Conservation (phyloP, 1,140 invertebrate genomes). For the Drosophila sproati region DNA sequence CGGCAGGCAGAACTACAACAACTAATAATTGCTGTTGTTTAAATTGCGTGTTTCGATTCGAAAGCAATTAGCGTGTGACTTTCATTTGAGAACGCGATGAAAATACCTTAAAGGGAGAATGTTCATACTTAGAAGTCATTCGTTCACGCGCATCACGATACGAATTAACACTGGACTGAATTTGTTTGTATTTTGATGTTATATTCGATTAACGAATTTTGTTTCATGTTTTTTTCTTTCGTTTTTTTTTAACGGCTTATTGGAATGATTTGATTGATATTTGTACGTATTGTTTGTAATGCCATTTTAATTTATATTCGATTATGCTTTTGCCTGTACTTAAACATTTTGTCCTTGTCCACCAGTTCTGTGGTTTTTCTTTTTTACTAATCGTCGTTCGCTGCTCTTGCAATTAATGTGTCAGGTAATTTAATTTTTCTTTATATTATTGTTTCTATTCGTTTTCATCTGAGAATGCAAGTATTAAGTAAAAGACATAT, state of each 20-base stretch:
- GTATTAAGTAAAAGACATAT: conserved; percentile 71
- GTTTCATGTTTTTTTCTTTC: conserved; percentile 65
- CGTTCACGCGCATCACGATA: conserved; percentile 48
- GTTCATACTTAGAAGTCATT: conserved; percentile 16
- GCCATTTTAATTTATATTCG: conserved; percentile 41
- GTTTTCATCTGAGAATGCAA: conserved; percentile 69
- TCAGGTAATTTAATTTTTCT: conserved; percentile 38
- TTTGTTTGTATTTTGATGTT: conserved; percentile 72
- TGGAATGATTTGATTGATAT: conserved; percentile 66
- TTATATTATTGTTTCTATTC: conserved; percentile 44
- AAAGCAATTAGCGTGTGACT: conserved; percentile 45
- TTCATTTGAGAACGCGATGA: conserved; percentile 24
- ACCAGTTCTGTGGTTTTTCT: conserved; percentile 29
- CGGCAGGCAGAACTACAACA: conserved; percentile 90
- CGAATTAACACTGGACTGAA: conserved; percentile 71
- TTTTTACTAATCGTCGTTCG: conserved; percentile 25
- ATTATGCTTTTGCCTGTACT: conserved; percentile 46
- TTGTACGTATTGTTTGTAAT: conserved; percentile 52
- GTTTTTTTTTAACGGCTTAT: conserved; percentile 43
- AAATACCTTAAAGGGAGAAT: conserved; percentile 27
- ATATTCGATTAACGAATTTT: conserved; percentile 58
- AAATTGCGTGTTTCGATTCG: conserved; percentile 47
- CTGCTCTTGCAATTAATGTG: conserved; percentile 34
- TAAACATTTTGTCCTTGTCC: conserved; percentile 40
- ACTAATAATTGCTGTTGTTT: conserved; percentile 45